Evolutionary conservation across 2,113 vertebrate genomes (phyloP), one percentile per base, ranked within the genome.

Genomic region (Percina caprodes): DNA sequence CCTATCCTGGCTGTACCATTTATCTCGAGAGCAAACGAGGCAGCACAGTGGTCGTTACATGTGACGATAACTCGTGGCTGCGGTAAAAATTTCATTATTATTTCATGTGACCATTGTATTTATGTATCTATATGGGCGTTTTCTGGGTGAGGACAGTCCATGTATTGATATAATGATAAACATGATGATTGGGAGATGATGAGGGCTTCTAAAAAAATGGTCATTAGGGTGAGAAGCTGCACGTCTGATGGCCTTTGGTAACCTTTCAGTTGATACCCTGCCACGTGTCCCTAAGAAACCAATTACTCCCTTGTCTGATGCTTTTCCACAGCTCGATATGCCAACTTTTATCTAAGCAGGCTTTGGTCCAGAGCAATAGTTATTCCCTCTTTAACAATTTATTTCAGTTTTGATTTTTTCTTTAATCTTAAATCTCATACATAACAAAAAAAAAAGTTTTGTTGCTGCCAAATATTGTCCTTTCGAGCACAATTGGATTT

Each of bases 231-330:
- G 69, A 52, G 79, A 83, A 83, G 70, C 65, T 68, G 24, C 77
- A 74, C 48, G 71, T 89, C 88, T 76, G 74, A 71, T 78, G 79
- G 84, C 86, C 77, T 69, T 70, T 72, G 72, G 51, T 86, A 90
- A 91, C 91, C 86, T 91, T 82, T 87, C 23, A 83, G 77, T 68
- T 92, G 84, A 87, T 88, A 80, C 84, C 80, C 84, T 61, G 80
- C 75, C 82, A 88, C 80, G 79, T 82, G 77, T 93, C 93, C 92
- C 94, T 86, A 74, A 90, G 94, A 94, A 94, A 94, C 92, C 94
- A 95, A 95, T 95, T 95, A 95, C 88, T 86, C 83, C 89, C 79
- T 67, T 82, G 85, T 90, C 89, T 91, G 84, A 89, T 77, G 85
- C 75, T 67, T 84, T 77, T 83, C 88, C 56, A 16, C 77, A 81